Conservation (phyloP, 2,113 vertebrate species). For the Ptyas mucosa region DNA sequence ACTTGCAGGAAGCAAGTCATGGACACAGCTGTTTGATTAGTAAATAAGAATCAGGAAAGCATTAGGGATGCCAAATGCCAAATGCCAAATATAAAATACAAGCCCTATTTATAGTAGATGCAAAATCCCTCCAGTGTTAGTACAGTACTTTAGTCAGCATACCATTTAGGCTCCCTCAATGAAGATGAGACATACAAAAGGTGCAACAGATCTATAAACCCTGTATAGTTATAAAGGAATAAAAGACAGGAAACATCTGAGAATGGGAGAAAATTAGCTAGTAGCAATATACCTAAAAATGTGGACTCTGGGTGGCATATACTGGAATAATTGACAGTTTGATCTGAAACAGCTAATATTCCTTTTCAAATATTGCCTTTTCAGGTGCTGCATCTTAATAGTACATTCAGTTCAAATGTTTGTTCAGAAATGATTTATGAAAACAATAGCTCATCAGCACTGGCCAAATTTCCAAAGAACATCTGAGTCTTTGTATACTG, state of each 20-base stretch:
- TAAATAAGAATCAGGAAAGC: not conserved
- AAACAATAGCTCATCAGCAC: not conserved
- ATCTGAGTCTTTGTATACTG: conserved; percentile 43
- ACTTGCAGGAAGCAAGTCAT: not conserved
- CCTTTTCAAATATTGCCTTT: conserved; percentile 19
- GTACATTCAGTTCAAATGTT: not conserved
- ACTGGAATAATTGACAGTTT: not conserved
- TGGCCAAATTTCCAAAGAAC: conserved; percentile 32
- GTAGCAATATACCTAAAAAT: not conserved
- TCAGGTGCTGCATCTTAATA: not conserved
- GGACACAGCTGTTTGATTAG: not conserved
- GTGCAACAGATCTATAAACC: not conserved
- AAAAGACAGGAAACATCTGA: not conserved
- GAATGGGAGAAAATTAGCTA: not conserved
- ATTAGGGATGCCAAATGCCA: not conserved
- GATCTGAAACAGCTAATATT: conserved; percentile 14
- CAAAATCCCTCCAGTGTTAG: not conserved
- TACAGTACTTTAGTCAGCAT: not conserved
- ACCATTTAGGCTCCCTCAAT: not conserved
- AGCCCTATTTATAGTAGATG: not conserved
- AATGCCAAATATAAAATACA: not conserved
- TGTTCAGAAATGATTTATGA: conserved; percentile 24
- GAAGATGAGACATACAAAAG: not conserved
- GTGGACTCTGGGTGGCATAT: not conserved
- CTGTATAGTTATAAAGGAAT: too few species aligned